Evolutionary conservation across 2,888 invertebrate species (phyloP).

Genomic region (Cistogaster globosa): DNA sequence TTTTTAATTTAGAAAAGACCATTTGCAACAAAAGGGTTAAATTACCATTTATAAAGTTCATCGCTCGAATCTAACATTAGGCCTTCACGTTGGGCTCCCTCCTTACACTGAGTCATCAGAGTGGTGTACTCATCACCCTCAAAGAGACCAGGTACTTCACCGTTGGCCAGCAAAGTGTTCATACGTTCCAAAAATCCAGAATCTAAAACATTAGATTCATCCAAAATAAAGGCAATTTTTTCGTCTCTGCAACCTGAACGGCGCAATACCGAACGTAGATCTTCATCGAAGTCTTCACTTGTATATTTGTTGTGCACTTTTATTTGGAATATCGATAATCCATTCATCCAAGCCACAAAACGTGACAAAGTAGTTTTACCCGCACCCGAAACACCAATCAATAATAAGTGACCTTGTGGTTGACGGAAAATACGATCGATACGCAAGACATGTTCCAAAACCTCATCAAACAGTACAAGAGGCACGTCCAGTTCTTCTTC

Average conservation of each 20-base stretch:
- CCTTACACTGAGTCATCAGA: conserved; percentile 99
- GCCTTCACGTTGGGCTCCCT: conserved; percentile 98
- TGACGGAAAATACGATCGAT: conserved; percentile 99
- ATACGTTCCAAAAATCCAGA: conserved; percentile 99
- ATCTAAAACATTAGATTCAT: conserved; percentile 99
- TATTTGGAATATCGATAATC: conserved; percentile 99
- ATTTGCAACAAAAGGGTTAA: conserved; percentile 76
- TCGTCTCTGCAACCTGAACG: conserved; percentile 97
- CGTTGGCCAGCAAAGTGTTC: conserved; percentile 99
- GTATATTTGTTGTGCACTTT: conserved; percentile 99
- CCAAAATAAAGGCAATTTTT: conserved; percentile 99
- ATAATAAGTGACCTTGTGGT: conserved; percentile 97
- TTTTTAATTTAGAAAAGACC: not conserved
- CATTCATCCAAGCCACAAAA: conserved; percentile 99
- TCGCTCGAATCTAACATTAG: conserved; percentile 99
- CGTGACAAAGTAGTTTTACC: conserved; percentile 99
- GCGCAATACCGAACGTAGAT: conserved; percentile 93
- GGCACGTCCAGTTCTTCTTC: conserved; percentile 99
- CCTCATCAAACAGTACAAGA: conserved; percentile 98
- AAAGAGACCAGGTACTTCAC: conserved; percentile 96
- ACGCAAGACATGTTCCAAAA: conserved; percentile 98
- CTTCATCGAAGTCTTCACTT: conserved; percentile 99
- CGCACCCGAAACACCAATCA: conserved; percentile 99
- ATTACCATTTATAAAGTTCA: conserved; percentile 97
- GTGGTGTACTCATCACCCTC: conserved; percentile 99